Evolutionary conservation across 2,113 vertebrate species (phyloP).

Genomic region (Ceyx margarethae): DNA sequence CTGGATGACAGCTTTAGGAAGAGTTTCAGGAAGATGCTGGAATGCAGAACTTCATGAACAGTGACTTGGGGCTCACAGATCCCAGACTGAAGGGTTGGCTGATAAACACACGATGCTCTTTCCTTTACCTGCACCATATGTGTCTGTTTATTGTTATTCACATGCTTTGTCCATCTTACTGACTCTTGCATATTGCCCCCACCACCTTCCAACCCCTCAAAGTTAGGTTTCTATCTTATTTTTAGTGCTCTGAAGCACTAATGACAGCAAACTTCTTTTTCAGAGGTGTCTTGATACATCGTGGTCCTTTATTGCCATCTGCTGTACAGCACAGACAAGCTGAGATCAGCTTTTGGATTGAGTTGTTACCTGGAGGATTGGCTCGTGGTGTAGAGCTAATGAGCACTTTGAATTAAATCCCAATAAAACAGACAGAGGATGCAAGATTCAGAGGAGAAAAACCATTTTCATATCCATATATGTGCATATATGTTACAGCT

Average conservation of each 20-base stretch:
- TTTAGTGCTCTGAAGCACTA: neutral
- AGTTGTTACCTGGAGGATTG: neutral
- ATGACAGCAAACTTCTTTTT: neutral
- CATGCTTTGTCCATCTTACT: neutral
- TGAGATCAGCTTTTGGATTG: neutral
- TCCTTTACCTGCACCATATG: accelerated
- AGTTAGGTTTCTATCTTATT: neutral
- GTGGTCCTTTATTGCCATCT: conserved; percentile 38
- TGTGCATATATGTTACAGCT: neutral
- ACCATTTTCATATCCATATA: neutral
- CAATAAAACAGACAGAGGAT: neutral
- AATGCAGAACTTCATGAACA: conserved; percentile 77
- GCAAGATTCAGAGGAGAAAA: neutral
- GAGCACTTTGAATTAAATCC: neutral
- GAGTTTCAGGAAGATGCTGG: conserved; percentile 83
- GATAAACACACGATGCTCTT: neutral
- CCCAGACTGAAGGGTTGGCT: neutral
- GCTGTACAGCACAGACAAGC: neutral
- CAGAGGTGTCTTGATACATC: neutral
- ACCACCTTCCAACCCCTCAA: neutral
- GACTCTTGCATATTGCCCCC: neutral
- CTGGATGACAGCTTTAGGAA: conserved; percentile 89
- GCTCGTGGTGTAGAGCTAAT: neutral
- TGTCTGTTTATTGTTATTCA: neutral
- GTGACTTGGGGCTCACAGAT: accelerated